These are phyloP conservation scores for Dryobotodes eremita DNA, from an alignment of 2,888 invertebrate genomes.

Conservation along the genomic window DNA sequence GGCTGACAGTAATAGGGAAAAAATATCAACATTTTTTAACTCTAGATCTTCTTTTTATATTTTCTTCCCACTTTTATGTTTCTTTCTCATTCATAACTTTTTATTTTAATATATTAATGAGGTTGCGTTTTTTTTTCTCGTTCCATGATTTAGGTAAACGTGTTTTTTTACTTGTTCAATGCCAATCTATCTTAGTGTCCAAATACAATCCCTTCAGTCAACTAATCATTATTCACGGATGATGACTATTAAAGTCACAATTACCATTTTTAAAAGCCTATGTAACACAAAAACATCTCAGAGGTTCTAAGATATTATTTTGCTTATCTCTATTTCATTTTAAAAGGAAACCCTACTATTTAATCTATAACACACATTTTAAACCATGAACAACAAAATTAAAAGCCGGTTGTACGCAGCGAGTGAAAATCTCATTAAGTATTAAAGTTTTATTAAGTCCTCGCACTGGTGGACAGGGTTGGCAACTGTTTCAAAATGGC, in stretches of 20 bases:
- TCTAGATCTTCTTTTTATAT: background rate
- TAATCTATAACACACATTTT: conserved; percentile 10
- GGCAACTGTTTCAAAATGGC: conserved; percentile 6
- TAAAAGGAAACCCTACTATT: background rate
- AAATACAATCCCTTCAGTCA: background rate
- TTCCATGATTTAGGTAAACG: background rate
- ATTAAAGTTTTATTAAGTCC: conserved; percentile 62
- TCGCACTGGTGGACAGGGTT: conserved; percentile 32
- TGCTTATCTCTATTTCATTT: background rate
- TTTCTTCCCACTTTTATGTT: background rate
- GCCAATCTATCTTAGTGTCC: background rate
- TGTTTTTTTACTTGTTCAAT: background rate
- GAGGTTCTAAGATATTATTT: background rate
- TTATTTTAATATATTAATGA: background rate
- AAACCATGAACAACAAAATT: conserved; percentile 56
- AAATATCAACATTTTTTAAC: background rate
- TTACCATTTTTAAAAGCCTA: background rate
- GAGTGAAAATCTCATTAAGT: conserved; percentile 61
- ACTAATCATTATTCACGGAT: background rate
- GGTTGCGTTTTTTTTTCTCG: background rate
- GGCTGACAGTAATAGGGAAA: background rate
- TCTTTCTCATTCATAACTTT: background rate
- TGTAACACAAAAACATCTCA: background rate
- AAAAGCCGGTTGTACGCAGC: conserved; percentile 40
- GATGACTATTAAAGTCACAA: background rate